phyloP scores from a whole-genome alignment of 1,140 invertebrate species.

The Zaprionus lachaisei region DNA sequence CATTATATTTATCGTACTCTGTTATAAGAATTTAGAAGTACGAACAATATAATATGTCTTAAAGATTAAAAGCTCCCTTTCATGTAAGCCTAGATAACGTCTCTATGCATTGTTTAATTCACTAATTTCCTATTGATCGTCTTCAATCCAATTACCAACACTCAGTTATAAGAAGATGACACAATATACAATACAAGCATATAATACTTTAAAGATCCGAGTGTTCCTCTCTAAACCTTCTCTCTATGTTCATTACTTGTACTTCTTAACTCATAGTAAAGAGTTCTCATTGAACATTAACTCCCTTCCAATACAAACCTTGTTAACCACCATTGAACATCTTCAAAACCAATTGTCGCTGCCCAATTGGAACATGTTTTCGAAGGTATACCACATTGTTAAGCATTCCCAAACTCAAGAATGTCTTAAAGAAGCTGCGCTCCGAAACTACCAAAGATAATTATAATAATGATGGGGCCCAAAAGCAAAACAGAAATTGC shows the following conservation, averaged over 20 bases:
- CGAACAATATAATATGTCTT: neutral
- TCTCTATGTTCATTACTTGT: too few species aligned
- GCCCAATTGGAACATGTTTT: conserved; percentile 19
- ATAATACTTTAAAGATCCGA: too few species aligned
- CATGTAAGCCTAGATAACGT: too few species aligned
- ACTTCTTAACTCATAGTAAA: too few species aligned
- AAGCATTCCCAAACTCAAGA: conserved; percentile 5
- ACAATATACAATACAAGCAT: too few species aligned
- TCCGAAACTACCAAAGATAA: conserved; percentile 22
- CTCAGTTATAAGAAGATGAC: too few species aligned
- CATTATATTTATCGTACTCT: neutral
- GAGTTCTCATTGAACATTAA: too few species aligned
- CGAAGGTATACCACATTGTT: conserved; percentile 23
- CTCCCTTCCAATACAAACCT: too few species aligned
- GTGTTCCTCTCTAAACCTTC: too few species aligned
- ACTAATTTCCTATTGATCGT: too few species aligned
- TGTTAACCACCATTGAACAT: conserved; percentile 4
- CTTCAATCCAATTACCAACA: too few species aligned
- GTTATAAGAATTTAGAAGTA: neutral
- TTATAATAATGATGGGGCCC: conserved; percentile 32
- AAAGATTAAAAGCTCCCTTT: neutral
- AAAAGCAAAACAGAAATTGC: conserved; percentile 42
- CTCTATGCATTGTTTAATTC: neutral
- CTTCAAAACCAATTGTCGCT: conserved; percentile 14
- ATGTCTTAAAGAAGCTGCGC: conserved; percentile 1